Evolutionary conservation across 2,113 vertebrate species (phyloP), one percentile per base, ranked within the genome.

Genomic region (Vidua chalybeata): DNA sequence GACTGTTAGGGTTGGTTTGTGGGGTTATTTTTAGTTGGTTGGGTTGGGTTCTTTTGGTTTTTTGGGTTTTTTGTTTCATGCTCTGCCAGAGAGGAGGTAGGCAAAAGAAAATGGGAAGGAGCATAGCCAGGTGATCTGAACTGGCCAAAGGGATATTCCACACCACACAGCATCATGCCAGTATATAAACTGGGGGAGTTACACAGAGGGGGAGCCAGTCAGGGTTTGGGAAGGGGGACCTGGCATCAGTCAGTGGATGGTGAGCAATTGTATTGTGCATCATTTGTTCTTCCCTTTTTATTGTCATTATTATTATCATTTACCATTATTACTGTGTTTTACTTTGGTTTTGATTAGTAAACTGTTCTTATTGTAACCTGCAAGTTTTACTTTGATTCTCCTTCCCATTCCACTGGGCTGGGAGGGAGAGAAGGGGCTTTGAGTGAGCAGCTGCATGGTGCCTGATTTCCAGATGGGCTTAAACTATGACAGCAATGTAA

Each of bases 201-300:
- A 52, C 22, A 30, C 16, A 28, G 28, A 81, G 1, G 0, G 18
- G 27, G 27, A 8, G 10, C 12, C 37, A 52, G 1, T 20, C 0
- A 0, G 18, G 19, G 33, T 74, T 74, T 1, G 0, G 23, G 23
- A 89, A 59, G 15, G 20, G 52, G 16, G 11, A 28, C 52, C 45
- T 82, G 69, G 11, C 23, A 46, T 52, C 13, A 14, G 16, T 31
- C 20, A 45, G 18, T 0, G 0, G 13, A 28, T 28, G 19, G 15
- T 46, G 28, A 52, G 11, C 28, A 67, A 28, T 20, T 54, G 10
- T 59, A 46, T 39, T 39, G 39, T 39, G 11, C 28, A 61, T 46
- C 11, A 54, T 59, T 46, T 82, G 9, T 75, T 61, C 23, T 75
- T 61, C 39, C 22, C 15, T 68, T 75, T 89, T 46, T 26, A 30